Evolutionary conservation across 2,888 invertebrate genomes (phyloP), one percentile per base, ranked within the genome.

Genomic region (Morpho deidamia): DNA sequence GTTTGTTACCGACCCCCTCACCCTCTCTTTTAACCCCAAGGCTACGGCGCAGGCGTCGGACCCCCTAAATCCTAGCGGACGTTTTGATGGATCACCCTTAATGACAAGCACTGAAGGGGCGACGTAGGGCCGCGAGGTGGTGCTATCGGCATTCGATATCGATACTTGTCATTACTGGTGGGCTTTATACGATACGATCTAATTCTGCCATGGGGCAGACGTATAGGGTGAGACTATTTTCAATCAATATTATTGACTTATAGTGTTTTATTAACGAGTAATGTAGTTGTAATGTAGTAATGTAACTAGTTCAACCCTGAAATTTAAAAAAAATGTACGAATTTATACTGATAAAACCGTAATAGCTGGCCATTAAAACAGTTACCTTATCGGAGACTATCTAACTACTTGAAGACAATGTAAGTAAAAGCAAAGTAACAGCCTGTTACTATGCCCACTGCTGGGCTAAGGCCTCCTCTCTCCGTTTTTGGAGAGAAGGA

Each of bases 31-130:
- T 53, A 62, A 54, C 65, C 62, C 65, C 59, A 52, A 46, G 54
- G 59, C 63, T 61, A 66, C 61, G 60, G 83, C 86, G 88, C 86
- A 85, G 67, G 84, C 86, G 86, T 76, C 76, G 73, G 70, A 73
- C 81, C 77, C 89, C 88, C 89, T 76, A 88, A 89, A 87, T 85
- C 89, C 87, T 75, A 70, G 81, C 80, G 83, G 89, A 89, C 88
- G 78, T 88, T 84, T 83, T 89, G 88, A 89, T 89, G 88, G 88
- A 89, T 89, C 88, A 88, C 88, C 89, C 88, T 84, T 88, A 89
- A 89, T 88, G 89, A 88, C 89, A 85, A 83, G 83, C 79, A 78
- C 78, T 74, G 82, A 78, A 81, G 83, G 85, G 84, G 79, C 74
- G 78, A 67, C 54, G 60, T 74, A 83, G 79, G 63, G 77, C 61